Percentiles rank a stretch among this genome's conserved stretches.
phyloP scores from a whole-genome alignment of 1,140 invertebrate species.

The Thaumatotibia leucotreta region DNA sequence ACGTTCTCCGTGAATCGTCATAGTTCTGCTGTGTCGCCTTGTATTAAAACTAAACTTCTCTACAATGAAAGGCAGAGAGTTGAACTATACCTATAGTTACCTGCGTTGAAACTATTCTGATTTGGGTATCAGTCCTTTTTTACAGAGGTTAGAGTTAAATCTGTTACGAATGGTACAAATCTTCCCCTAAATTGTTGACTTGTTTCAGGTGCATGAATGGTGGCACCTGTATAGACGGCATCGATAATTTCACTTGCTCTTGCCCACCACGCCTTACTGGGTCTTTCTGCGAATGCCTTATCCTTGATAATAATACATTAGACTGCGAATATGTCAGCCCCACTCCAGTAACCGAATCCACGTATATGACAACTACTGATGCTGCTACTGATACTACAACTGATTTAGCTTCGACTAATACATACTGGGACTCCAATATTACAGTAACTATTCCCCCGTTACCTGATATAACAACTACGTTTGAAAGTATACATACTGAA shows the following conservation, averaged over 20 bases:
- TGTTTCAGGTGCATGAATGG: constrained; percentile 86
- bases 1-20: too few relatives aligned
- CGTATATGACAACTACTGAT: constrained; percentile 31
- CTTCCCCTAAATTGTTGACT: constrained; percentile 15
- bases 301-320: constrained; percentile 75
- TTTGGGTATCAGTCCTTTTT: too few relatives aligned
- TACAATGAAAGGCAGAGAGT: too few relatives aligned
- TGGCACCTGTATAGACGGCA: constrained; percentile 89
- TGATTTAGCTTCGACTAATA: constrained; percentile 17
- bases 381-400: constrained; percentile 25
- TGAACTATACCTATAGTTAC: too few relatives aligned
- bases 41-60: too few relatives aligned
- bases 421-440: constrained; percentile 16
- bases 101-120: too few relatives aligned
- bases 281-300: constrained; percentile 83
- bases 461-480: neutral
- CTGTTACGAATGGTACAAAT: too few relatives aligned
- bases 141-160: too few relatives aligned
- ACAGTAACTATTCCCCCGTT: constrained; percentile 24
- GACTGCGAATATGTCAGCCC: constrained; percentile 79
- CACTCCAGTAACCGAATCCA: constrained; percentile 38
- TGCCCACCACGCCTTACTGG: constrained; percentile 87
- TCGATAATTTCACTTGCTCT: constrained; percentile 89
- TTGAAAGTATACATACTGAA: neutral
- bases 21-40: too few relatives aligned